These are phyloP conservation scores for Podarcis raffonei DNA, from an alignment of 2,113 vertebrate genomes.

Conservation along the genomic window DNA sequence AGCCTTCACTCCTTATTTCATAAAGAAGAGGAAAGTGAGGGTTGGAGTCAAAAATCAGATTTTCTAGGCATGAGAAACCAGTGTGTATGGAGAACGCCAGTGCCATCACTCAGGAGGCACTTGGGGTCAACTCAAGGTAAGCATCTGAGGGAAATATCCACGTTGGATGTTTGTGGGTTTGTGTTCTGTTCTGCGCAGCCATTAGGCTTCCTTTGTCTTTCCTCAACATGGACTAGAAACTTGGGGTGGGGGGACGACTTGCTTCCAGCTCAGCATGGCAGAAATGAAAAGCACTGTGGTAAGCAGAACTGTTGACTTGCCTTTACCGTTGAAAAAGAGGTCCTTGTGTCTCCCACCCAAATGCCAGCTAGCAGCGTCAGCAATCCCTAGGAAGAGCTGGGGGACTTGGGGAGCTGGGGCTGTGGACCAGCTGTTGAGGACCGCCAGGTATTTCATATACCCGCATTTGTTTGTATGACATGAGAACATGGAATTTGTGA, in stretches of 20 bases:
- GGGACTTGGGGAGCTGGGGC: background rate
- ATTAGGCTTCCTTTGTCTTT: background rate
- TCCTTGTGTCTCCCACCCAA: too few species aligned
- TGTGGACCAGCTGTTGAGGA: background rate
- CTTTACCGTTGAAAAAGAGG: background rate
- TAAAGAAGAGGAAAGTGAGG: too few species aligned
- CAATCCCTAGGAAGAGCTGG: background rate
- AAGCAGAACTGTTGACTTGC: background rate
- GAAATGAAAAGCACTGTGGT: too few species aligned
- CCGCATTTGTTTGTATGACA: too few species aligned
- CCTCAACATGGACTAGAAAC: background rate
- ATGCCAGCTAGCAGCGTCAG: too few species aligned
- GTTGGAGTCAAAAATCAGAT: background rate
- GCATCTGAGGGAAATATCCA: background rate
- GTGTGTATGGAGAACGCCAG: background rate
- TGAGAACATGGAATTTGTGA: background rate
- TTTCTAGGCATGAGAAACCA: background rate
- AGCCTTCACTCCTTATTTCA: too few species aligned
- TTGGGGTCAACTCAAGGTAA: background rate
- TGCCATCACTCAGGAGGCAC: too few species aligned
- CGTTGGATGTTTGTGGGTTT: background rate
- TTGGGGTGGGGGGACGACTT: too few species aligned
- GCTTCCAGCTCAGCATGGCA: background rate
- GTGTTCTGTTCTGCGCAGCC: background rate
- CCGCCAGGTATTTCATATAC: too few species aligned